Evolutionary conservation across 2,888 invertebrate genomes (phyloP).

Genomic region (Lasioglossum leucozonium): DNA sequence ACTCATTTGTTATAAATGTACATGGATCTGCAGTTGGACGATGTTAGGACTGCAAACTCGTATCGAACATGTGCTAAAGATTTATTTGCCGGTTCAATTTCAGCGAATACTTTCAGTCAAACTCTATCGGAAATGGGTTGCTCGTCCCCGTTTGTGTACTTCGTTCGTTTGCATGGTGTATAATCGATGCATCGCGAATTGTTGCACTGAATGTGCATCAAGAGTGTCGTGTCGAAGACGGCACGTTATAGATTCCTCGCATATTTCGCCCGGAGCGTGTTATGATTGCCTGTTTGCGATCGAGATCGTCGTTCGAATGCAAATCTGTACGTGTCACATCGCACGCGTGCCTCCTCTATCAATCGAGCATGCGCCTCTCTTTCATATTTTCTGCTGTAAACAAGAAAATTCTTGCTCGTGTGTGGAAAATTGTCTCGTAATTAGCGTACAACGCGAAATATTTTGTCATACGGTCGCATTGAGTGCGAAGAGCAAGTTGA

Average conservation of each 20-base stretch:
- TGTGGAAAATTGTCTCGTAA: no score
- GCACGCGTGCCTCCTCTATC: neutral
- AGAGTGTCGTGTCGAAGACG: neutral
- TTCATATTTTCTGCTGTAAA: neutral
- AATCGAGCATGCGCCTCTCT: neutral
- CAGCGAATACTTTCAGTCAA: neutral
- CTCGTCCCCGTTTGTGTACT: neutral
- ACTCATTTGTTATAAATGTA: no score
- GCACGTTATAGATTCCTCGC: slow-evolving; percentile 25
- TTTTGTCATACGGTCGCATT: no score
- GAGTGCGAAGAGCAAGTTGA: no score
- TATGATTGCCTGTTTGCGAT: slow-evolving; percentile 29
- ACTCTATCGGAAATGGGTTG: neutral
- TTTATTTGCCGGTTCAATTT: neutral
- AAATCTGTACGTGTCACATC: neutral
- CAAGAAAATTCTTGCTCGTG: no score
- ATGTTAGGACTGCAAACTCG: neutral
- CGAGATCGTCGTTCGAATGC: slow-evolving; percentile 5
- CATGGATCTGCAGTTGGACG: no score
- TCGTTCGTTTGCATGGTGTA: neutral
- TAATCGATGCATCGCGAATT: neutral
- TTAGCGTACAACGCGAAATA: no score
- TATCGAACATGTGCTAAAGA: neutral
- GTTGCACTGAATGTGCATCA: neutral
- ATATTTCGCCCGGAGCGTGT: slow-evolving; percentile 39